Conservation (phyloP, 2,888 invertebrate genomes). For the Limnephilus marmoratus region DNA sequence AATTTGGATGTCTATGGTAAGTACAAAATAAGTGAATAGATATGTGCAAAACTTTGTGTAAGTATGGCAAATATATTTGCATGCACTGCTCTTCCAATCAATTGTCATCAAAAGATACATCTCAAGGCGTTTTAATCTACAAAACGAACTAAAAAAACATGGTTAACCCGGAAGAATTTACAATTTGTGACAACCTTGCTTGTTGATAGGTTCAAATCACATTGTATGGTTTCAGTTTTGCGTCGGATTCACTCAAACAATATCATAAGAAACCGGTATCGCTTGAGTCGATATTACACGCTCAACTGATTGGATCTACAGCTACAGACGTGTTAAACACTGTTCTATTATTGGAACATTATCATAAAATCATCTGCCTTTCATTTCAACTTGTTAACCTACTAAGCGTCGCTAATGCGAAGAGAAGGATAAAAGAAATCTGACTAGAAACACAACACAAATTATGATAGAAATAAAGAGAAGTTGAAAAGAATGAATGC, state of each 20-base stretch:
- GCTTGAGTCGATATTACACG: constrained; percentile 48
- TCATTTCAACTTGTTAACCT: neutral
- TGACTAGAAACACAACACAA: neutral
- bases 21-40: too few species aligned
- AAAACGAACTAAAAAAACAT: neutral
- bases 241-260: constrained; percentile 56
- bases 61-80: neutral
- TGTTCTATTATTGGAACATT: neutral
- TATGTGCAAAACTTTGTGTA: neutral
- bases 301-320: constrained; percentile 7
- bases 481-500: neutral
- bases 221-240: constrained; percentile 52
- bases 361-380: neutral
- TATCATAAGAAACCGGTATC: constrained; percentile 57
- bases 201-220: constrained; percentile 42
- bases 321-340: neutral
- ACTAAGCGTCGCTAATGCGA: neutral
- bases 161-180: neutral
- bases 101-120: neutral
- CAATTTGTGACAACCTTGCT: neutral
- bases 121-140: neutral
- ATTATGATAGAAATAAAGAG: neutral
- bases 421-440: constrained; percentile 2
- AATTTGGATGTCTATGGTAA: too few species aligned
- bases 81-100: neutral